Base-by-base conservation (phyloP, 2,797 vertebrate species). In the Sebastes wilsoni region DNA sequence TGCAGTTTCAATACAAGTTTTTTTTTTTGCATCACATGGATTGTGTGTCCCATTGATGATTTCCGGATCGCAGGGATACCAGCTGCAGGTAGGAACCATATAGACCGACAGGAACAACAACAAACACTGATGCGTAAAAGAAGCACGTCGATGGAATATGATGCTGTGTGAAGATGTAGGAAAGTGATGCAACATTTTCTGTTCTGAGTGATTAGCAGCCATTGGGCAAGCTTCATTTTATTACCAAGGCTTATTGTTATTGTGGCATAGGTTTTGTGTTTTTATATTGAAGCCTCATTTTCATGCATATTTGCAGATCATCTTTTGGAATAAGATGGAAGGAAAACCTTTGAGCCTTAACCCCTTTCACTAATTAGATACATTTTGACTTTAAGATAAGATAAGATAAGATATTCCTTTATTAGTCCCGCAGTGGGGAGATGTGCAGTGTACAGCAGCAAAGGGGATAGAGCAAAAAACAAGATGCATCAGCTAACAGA, bases 41-140 rank as follows among this genome's bases (percentile, higher is more conserved):
- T 62, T 16, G 52, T 49, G 54, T 38, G 42, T 65, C 12, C 34
- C 46, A 22, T 75, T 80, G 58, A 58, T 68, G 49, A 77, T 78
- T 66, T 80, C 69, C 28, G 64, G 71, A 77, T 66, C 62, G 36
- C 12, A 52, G n/a, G 16, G 79, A 73, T 66, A 22, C 46, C 6
- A 58, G 64, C 82, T n/a, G 25, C 87, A 85, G 92, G 91, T 92
- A 83, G 58, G 89, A 77, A n/a, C 59, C 46, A 49, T 8, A 49
- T 1, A 49, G 46, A 20, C 46, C 0, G 16, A 1, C 0, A 20
- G 46, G 46, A 34, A 18, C 65, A 25, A 52, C 52, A 2, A 38
- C 4, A 70, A 18, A 59, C 55, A 2, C 14, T 20, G 20, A 11
- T 42, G 49, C 23, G 36, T 28, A 23, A 64, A 30, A 32, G 12